phyloP scores from a whole-genome alignment of 1,140 invertebrate genomes.

The Neodiprion virginianus region DNA sequence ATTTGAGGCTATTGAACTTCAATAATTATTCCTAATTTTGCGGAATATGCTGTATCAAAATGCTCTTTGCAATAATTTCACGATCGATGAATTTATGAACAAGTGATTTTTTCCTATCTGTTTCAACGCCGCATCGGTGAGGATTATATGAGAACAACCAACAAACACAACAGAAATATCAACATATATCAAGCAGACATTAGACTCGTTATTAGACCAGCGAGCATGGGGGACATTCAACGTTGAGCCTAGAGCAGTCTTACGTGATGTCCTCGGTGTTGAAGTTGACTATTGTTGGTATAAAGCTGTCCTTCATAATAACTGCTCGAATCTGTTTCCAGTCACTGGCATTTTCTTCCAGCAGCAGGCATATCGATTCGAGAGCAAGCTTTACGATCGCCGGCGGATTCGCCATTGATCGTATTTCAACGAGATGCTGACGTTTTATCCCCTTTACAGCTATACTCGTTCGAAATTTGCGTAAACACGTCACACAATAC shows the following conservation, averaged over 20 bases:
- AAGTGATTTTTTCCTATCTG: neutral
- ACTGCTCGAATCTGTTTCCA: slow-evolving; percentile 94
- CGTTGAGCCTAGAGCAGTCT: slow-evolving; percentile 68
- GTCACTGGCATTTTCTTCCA: slow-evolving; percentile 88
- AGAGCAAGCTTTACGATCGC: slow-evolving; percentile 91
- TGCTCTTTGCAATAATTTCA: too few relatives aligned
- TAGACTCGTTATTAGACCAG: slow-evolving; percentile 35
- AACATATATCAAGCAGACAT: slow-evolving; percentile 44
- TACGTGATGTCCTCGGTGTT: slow-evolving; percentile 93
- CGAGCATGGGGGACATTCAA: slow-evolving; percentile 44
- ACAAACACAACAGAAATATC: slow-evolving; percentile 37
- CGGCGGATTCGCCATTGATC: slow-evolving; percentile 95
- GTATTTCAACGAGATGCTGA: slow-evolving; percentile 93
- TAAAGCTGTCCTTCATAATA: slow-evolving; percentile 98
- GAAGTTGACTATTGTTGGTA: slow-evolving; percentile 98
- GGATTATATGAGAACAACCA: slow-evolving; percentile 32
- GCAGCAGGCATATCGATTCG: slow-evolving; percentile 93
- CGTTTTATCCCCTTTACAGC: slow-evolving; percentile 97
- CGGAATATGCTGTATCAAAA: too few relatives aligned
- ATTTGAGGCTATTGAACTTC: too few relatives aligned
- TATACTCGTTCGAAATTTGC: slow-evolving; percentile 55
- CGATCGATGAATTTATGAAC: slow-evolving; percentile 8
- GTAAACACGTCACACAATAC: slow-evolving; percentile 5
- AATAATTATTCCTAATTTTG: too few relatives aligned
- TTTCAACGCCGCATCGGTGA: neutral